A percentile compares a stretch with the other conserved stretches of the same genome.
phyloP scores from a whole-genome alignment of 2,888 invertebrate genomes.

The Gastrophysa polygoni region DNA sequence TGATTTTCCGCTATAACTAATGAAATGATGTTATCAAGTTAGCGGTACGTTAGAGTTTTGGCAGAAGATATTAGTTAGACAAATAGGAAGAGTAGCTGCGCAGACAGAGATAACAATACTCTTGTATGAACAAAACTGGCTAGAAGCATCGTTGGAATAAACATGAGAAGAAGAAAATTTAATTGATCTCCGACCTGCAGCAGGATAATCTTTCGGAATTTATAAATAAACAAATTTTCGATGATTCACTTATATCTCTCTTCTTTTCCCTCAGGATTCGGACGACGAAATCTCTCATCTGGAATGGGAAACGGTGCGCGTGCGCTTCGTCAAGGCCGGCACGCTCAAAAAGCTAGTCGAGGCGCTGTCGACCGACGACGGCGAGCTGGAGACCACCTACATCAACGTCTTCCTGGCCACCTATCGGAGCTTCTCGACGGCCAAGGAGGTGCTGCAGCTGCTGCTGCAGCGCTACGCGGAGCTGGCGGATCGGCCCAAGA shows the following conservation, averaged over 20 bases:
- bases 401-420: constrained; percentile 97
- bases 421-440: constrained; percentile 88
- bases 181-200: too few species aligned
- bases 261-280: constrained; percentile 67
- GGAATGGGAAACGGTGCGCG: constrained; percentile 98
- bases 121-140: too few species aligned
- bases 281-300: constrained; percentile 93
- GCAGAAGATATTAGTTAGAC: too few species aligned
- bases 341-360: constrained; percentile 93
- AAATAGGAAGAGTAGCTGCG: too few species aligned
- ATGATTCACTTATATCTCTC: background rate
- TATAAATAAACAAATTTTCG: too few species aligned
- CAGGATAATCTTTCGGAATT: too few species aligned
- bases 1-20: too few species aligned
- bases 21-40: too few species aligned
- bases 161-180: too few species aligned
- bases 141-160: too few species aligned
- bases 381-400: constrained; percentile 96
- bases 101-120: too few species aligned
- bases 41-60: too few species aligned
- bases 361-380: constrained; percentile 91
- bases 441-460: constrained; percentile 82
- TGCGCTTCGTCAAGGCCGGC: constrained; percentile 94
- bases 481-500: constrained; percentile 63
- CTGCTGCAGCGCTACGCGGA: constrained; percentile 80